Evolutionary conservation across 2,797 vertebrate genomes (phyloP).

Genomic region (Sardinella longiceps): DNA sequence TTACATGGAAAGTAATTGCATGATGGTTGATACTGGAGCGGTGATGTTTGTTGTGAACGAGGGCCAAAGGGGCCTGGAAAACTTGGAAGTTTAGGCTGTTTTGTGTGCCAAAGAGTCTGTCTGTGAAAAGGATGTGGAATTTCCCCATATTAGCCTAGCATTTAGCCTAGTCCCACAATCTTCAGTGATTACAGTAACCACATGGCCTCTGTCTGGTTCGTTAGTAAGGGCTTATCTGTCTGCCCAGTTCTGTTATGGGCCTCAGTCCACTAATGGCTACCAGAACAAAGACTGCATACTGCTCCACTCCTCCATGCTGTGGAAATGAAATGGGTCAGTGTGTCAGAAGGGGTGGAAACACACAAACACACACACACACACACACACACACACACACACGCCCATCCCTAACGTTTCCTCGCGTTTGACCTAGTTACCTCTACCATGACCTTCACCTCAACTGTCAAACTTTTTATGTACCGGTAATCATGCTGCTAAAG

Average conservation of each 20-base stretch:
- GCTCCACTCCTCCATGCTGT: not conserved
- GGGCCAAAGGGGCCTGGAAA: too few relatives aligned
- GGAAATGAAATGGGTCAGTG: conserved; percentile 42
- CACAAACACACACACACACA: not conserved
- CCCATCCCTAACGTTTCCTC: not conserved
- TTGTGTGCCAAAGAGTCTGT: not conserved
- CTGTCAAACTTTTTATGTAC: too few relatives aligned
- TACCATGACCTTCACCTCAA: too few relatives aligned
- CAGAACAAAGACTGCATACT: conserved; percentile 11
- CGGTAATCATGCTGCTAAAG: too few relatives aligned
- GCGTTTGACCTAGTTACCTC: not conserved
- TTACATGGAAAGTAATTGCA: too few relatives aligned
- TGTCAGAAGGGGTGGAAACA: conserved; percentile 25
- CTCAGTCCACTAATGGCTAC: not conserved
- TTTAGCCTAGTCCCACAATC: not conserved
- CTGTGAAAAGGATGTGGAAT: not conserved
- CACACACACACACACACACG: not conserved
- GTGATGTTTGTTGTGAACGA: not conserved
- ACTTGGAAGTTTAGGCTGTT: not conserved
- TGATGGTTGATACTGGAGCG: too few relatives aligned
- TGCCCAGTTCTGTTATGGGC: not conserved
- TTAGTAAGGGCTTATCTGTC: not conserved
- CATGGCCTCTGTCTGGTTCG: not conserved
- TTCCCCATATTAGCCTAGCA: not conserved
- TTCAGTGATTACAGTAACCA: not conserved